Evolutionary conservation across 2,888 invertebrate species (phyloP).

Genomic region (Eubasilissa splendida): DNA sequence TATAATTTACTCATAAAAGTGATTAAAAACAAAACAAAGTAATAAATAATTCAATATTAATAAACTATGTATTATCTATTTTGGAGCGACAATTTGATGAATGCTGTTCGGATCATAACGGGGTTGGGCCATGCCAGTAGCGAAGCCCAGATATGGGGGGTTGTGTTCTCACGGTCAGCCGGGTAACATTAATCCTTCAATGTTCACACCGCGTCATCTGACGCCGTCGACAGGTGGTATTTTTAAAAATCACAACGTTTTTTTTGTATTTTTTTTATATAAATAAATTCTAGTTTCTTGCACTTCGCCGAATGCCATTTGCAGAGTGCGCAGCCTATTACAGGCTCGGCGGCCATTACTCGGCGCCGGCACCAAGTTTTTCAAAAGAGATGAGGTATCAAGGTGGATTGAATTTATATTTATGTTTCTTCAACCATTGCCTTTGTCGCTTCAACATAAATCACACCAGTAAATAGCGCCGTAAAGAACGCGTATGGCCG

Average conservation of each 20-base stretch:
- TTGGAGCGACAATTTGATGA: too few species aligned
- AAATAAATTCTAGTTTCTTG: neutral
- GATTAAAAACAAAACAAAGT: too few species aligned
- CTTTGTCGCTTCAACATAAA: neutral
- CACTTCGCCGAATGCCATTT: neutral
- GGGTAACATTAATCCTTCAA: neutral
- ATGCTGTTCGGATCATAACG: too few species aligned
- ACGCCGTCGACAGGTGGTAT: neutral
- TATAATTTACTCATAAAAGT: too few species aligned
- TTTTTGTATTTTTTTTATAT: neutral
- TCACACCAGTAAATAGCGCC: neutral
- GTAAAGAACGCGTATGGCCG: neutral
- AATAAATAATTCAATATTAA: too few species aligned
- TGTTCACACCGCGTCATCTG: neutral
- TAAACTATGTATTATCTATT: too few species aligned
- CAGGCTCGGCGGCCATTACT: neutral
- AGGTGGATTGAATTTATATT: constrained; percentile 1
- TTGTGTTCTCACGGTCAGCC: too few species aligned
- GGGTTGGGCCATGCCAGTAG: too few species aligned
- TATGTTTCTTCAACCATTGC: neutral
- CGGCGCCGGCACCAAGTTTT: neutral
- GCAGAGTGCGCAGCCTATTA: neutral
- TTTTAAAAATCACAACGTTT: neutral
- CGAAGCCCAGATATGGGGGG: too few species aligned
- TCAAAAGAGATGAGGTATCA: neutral